Conservation (phyloP, 2,797 vertebrate species). For the Antrozous pallidus region DNA sequence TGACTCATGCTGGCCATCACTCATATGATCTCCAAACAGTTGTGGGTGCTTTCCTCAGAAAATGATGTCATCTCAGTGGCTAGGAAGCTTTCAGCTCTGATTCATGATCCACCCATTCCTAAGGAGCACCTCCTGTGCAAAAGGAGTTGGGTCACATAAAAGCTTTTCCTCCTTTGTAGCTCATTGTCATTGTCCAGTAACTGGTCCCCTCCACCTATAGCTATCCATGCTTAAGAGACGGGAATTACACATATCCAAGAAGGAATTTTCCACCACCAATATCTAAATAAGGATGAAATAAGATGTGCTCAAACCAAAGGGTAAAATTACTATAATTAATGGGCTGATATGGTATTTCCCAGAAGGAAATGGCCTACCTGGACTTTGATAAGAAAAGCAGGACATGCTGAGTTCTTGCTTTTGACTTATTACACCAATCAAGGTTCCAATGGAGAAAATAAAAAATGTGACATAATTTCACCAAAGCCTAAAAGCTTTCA, state of each 20-base stretch:
- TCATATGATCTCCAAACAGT: background rate
- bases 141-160: background rate
- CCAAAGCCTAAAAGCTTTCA: slow-evolving; percentile 18
- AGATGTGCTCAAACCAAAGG: background rate
- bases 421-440: slow-evolving; percentile 20
- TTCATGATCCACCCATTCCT: background rate
- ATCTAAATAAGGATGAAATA: slow-evolving; percentile 28
- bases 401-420: background rate
- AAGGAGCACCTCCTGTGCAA: background rate
- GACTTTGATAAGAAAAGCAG: background rate
- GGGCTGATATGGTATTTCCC: slow-evolving; percentile 4
- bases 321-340: slow-evolving; percentile 10
- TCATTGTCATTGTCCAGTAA: background rate
- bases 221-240: background rate
- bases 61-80: background rate
- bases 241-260: background rate
- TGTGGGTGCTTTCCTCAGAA: background rate
- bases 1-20: background rate
- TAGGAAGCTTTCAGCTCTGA: background rate
- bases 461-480: slow-evolving; percentile 21
- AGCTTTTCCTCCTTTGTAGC: background rate
- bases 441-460: background rate
- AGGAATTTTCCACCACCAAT: slow-evolving; percentile 9
- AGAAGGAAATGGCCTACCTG: slow-evolving; percentile 40
- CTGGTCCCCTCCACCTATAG: background rate